Conservation (phyloP, 92 coral and sea anemone genomes). For the Palythoa grandis region DNA sequence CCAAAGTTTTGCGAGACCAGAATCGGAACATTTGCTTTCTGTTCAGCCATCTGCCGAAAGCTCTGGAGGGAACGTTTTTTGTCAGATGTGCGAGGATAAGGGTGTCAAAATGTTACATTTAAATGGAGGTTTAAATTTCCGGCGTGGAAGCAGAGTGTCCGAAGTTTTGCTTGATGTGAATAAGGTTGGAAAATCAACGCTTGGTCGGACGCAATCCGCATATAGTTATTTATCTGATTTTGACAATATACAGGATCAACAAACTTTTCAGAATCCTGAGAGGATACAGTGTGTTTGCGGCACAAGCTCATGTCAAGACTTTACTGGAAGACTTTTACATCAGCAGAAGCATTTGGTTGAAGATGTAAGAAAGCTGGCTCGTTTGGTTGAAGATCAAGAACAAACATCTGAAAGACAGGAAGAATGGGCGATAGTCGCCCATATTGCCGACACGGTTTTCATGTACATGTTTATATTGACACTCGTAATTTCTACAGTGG, state of each 20-base stretch:
- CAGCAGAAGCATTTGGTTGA: conserved; percentile 88
- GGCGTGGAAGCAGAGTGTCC: conserved; percentile 3
- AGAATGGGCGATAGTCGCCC: conserved; percentile 93
- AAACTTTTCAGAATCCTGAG: not conserved
- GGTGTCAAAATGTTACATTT: conserved; percentile 15
- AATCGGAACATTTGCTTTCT: conserved; percentile 29
- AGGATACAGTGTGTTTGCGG: not conserved
- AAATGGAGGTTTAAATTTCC: conserved; percentile 16
- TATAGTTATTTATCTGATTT: conserved; percentile 28
- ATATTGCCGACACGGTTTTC: conserved; percentile 84
- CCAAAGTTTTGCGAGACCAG: conserved; percentile 8
- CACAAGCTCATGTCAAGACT: conserved; percentile 4
- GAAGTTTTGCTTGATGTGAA: conserved; percentile 5
- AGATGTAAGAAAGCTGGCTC: conserved; percentile 75
- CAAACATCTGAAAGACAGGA: conserved; percentile 75
- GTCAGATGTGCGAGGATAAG: conserved; percentile 25
- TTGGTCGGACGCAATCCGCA: conserved; percentile 4
- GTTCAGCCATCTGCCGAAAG: conserved; percentile 6
- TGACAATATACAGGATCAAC: not conserved
- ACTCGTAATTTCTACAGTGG: conserved; percentile 62
- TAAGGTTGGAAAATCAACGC: not conserved
- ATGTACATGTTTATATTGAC: conserved; percentile 70
- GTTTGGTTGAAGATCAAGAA: conserved; percentile 80
- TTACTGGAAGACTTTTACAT: conserved; percentile 26
- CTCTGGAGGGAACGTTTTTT: not conserved